Conservation (phyloP, 2,113 vertebrate species). For the Phyllostomus discolor region DNA sequence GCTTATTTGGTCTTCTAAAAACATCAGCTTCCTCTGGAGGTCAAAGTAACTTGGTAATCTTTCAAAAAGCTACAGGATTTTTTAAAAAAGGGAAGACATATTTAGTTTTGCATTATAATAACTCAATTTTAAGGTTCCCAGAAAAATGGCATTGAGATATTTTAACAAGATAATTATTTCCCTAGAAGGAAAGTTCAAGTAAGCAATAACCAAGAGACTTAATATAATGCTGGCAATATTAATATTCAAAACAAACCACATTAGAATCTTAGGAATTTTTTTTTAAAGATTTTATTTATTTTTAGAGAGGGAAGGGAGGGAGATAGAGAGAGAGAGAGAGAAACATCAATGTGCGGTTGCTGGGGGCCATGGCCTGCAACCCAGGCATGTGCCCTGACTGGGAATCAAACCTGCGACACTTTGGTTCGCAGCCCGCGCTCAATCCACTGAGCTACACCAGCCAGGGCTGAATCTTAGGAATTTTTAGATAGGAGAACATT, state of each 20-base stretch:
- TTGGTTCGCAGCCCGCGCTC: no score
- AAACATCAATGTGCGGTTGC: no score
- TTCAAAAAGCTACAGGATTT: slow-evolving; percentile 86
- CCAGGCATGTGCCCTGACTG: no score
- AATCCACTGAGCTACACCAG: no score
- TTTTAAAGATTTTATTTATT: no score
- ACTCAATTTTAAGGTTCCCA: background rate
- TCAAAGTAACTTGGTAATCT: slow-evolving; percentile 87
- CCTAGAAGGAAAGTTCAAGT: background rate
- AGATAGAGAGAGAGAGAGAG: no score
- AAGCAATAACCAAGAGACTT: background rate
- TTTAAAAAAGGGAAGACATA: background rate
- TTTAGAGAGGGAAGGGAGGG: no score
- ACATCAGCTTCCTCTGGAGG: slow-evolving; percentile 86
- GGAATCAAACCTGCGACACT: no score
- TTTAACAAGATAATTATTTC: background rate
- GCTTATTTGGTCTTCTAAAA: slow-evolving; percentile 91
- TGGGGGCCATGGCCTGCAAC: no score
- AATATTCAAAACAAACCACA: background rate
- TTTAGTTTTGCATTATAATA: background rate
- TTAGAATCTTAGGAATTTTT: background rate
- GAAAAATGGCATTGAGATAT: background rate
- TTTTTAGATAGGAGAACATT: background rate
- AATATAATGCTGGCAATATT: background rate
- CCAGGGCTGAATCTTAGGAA: background rate